phyloP scores from a whole-genome alignment of 2,888 invertebrate genomes.

The Perizoma flavofasciatum region DNA sequence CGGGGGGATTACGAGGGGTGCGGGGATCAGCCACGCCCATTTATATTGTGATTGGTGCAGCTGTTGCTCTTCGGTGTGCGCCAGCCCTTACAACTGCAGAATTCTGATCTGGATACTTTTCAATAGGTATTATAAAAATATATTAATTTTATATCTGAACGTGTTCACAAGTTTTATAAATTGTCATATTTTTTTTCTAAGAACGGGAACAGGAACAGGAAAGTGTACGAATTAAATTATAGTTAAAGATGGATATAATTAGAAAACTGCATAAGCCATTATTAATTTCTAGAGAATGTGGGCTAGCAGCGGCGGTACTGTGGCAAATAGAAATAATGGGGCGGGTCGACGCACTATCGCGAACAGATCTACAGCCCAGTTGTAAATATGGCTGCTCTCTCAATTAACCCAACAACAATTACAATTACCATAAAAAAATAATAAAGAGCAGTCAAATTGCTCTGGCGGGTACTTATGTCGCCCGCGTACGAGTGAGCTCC shows the following conservation, averaged over 20 bases:
- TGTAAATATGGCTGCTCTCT: conserved; percentile 70
- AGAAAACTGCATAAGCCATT: conserved; percentile 36
- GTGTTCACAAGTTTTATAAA: background rate
- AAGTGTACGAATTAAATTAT: conserved; percentile 12
- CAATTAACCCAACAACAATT: conserved; percentile 74
- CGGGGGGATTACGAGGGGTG: conserved; percentile 54
- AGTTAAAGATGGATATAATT: conserved; percentile 42
- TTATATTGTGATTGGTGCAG: conserved; percentile 83
- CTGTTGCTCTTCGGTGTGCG: conserved; percentile 69
- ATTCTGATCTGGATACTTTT: conserved; percentile 41
- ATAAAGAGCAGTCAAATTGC: conserved; percentile 72
- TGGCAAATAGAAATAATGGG: conserved; percentile 70
- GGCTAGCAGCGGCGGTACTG: conserved; percentile 49
- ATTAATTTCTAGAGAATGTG: conserved; percentile 46
- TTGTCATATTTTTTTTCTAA: too few species aligned
- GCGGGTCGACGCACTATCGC: conserved; percentile 58
- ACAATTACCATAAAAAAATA: conserved; percentile 77
- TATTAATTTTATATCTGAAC: background rate
- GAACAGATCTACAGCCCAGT: conserved; percentile 60
- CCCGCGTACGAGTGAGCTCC: conserved; percentile 45
- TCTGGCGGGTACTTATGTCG: conserved; percentile 53
- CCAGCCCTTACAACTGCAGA: conserved; percentile 56
- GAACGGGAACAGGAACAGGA: too few species aligned
- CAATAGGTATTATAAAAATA: conserved; percentile 4
- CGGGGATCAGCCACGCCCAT: conserved; percentile 70